Evolutionary conservation across 2,888 invertebrate genomes (phyloP), one percentile per base, ranked within the genome.

Genomic region (Chrysomela aeneicollis): DNA sequence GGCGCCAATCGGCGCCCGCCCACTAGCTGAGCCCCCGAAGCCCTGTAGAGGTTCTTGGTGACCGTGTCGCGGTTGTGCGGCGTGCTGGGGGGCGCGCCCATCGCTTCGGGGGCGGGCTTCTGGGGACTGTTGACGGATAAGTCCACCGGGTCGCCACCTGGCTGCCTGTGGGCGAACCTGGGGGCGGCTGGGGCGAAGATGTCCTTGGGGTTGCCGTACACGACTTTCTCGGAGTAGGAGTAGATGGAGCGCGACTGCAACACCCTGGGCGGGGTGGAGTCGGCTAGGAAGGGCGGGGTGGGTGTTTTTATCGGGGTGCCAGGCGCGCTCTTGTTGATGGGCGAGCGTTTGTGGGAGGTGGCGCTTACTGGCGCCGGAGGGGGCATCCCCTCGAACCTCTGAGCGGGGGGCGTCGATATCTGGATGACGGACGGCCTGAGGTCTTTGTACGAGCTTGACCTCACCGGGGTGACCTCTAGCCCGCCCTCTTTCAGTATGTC

Each of bases 401-500:
- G 68, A 46, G 71, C 52, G 3, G 69, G 67, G 0, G 68, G 52
- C 1, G 69, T 62, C 1, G 75, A 70, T 10, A 73, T 70, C 67
- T 80, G 81, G 47, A 82, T 81, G 9, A 82, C 81, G n/a, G 80
- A 76, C 5, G 81, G 78, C 55, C 81, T 68, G 50, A 70, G 70
- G 55, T 80, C 79, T 74, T 77, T 80, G 26, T 64, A 46, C 18
- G 30, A 52, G 52, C 59, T 62, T 5, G 73, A 67, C 17, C 85
- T 83, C 0, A 92, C 86, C 0, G 92, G 88, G 0, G 92, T 92
- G 1, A 92, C 92, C 77, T 92, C 92, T 2, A 92, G 82, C 0
- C 92, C 92, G 12, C 91, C 87, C 74, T 92, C 90, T 63, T 90
- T 89, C 42, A 92, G 83, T 49, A 92, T 91, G 71, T 92, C 92